Conservation (phyloP, 2,888 invertebrate species). For the Rhimphoctona megacephalus region DNA sequence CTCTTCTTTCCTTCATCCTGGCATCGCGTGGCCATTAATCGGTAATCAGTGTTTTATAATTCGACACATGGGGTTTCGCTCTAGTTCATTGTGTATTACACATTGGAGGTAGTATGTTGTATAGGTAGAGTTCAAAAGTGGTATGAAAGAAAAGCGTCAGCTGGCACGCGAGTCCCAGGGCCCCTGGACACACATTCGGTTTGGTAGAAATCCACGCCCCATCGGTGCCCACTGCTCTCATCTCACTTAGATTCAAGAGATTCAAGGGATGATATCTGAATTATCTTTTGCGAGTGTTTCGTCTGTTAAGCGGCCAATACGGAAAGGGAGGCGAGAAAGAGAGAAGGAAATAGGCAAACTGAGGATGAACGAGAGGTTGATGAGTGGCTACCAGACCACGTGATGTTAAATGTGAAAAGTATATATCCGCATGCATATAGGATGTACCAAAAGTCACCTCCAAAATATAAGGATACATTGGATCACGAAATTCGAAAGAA, state of each 20-base stretch:
- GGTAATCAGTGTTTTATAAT: conserved; percentile 76
- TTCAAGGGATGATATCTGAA: conserved; percentile 81
- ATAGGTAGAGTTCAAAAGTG: conserved; percentile 22
- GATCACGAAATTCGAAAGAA: neutral
- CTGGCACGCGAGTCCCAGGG: conserved; percentile 81
- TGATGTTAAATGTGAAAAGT: conserved; percentile 25
- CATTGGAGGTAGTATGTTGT: neutral
- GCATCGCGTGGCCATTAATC: conserved; percentile 36
- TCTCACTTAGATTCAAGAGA: conserved; percentile 63
- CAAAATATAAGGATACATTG: neutral
- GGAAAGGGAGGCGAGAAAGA: conserved; percentile 9
- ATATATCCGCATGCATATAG: neutral
- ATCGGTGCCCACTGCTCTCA: conserved; percentile 65
- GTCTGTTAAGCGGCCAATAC: conserved; percentile 45
- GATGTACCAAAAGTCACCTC: neutral
- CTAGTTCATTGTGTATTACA: neutral
- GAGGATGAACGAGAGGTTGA: conserved; percentile 42
- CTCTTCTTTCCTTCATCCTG: neutral
- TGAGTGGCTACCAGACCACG: conserved; percentile 46
- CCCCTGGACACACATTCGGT: conserved; percentile 67
- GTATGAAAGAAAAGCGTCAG: conserved; percentile 75
- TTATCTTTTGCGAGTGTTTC: conserved; percentile 76
- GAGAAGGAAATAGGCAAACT: conserved; percentile 16
- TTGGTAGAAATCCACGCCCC: conserved; percentile 62
- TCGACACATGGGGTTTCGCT: conserved; percentile 64